These are phyloP conservation scores for Deilephila porcellus DNA, from an alignment of 2,888 invertebrate genomes.

Conservation along the genomic window DNA sequence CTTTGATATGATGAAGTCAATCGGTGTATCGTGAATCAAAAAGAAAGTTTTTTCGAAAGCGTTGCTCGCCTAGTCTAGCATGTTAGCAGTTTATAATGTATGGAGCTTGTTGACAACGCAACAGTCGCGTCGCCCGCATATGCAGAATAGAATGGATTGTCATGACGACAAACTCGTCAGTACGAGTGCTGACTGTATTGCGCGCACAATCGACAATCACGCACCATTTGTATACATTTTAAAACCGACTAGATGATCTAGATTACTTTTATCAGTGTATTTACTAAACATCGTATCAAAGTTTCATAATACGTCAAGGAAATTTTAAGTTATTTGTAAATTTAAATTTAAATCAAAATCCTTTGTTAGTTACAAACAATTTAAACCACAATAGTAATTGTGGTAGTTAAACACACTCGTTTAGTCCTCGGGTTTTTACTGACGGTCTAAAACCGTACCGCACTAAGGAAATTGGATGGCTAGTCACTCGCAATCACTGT, in stretches of 20 bases:
- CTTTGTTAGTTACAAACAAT: not conserved
- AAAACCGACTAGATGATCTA: no score
- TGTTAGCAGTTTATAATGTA: not conserved
- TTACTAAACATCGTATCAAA: no score
- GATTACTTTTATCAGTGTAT: no score
- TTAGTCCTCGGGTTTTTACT: not conserved
- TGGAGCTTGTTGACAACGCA: not conserved
- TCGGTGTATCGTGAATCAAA: no score
- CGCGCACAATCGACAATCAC: not conserved
- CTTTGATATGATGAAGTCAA: no score
- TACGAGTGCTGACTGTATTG: not conserved
- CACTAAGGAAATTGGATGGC: not conserved
- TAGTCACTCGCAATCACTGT: not conserved
- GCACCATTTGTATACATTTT: no score
- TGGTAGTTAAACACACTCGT: not conserved
- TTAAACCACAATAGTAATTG: not conserved
- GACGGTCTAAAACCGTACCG: not conserved
- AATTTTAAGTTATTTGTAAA: no score
- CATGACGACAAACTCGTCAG: constrained; percentile 4
- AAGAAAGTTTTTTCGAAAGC: no score
- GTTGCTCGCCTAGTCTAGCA: not conserved
- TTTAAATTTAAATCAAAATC: not conserved
- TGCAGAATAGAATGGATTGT: not conserved
- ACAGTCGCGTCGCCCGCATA: not conserved
- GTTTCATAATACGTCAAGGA: no score